Base-by-base conservation (phyloP, 2,888 invertebrate genomes). In the Timema podura region DNA sequence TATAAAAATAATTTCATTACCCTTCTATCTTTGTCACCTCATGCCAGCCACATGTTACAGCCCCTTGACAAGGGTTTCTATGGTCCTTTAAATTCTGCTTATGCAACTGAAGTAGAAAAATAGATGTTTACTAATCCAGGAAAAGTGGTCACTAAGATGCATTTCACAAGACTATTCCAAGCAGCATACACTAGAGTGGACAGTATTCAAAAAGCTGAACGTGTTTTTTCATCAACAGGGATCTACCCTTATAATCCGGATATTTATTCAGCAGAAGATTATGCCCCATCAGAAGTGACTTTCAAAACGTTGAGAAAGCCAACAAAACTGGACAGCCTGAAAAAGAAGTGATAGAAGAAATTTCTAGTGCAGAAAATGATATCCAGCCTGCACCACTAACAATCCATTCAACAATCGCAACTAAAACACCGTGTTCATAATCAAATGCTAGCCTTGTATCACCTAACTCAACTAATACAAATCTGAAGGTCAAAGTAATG, bases 11-110 rank as follows among this genome's bases (percentile, higher is more conserved):
- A 73, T 64, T n/a, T 64, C 48, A 73, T 74, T 49, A 61, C 68
- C 44, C 49, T 68, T 13, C 54, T 74, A 46, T 72, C 70, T 9
- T 13, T 73, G 15, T 72, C 74, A 45, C 74, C 75, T 45, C 73
- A 75, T 48, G 67, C 70, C 48, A 71, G 71, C 64, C 70, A 75
- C 68, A 72, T 64, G 49, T 70, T 67, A 45, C 74, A 74, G 48
- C 74, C 74, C n/a, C 64, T 75, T 8, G 74, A 75, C n/a, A 65
- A 13, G n/a, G 47, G 16, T 15, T 30, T 65, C 15, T 65, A 13
- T 46, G 47, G 48, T 11, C 65, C 47, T 11, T 47, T 65, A 6
- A 45, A 65, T 10, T 15, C 16, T 30, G 5, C n/a, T 8, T 65
- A 65, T 11, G 47, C 65, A 1, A 16, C 46, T 30, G 47, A 47